phyloP scores from a whole-genome alignment of 2,797 vertebrate species.

The Sebastes minor region DNA sequence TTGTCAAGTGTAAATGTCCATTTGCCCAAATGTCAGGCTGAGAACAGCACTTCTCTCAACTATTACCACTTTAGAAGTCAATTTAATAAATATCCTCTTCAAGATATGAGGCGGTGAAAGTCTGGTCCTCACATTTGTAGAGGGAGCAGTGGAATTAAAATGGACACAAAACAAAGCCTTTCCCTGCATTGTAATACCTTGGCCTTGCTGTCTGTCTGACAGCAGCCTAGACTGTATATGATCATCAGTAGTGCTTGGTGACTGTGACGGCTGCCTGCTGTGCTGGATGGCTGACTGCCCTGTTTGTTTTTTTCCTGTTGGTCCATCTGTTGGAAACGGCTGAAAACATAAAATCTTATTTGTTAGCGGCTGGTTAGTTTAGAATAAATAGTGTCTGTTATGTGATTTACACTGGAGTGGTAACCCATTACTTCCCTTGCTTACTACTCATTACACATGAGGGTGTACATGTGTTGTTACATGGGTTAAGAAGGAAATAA shows the following conservation, averaged over 20 bases:
- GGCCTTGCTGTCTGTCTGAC: conserved; percentile 10
- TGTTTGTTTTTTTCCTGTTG: neutral
- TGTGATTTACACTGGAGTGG: neutral
- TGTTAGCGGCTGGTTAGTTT: neutral
- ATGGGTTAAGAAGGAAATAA: neutral
- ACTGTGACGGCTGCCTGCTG: conserved; percentile 10
- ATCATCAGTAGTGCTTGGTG: conserved; percentile 37
- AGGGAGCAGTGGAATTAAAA: neutral
- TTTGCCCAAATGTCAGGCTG: conserved; percentile 25
- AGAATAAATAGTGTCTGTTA: neutral
- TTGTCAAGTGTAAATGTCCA: conserved; percentile 32
- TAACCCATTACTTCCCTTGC: neutral
- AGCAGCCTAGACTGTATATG: conserved; percentile 7
- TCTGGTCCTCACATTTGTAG: neutral
- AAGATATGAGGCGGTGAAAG: neutral
- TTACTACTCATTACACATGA: neutral
- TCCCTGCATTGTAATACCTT: conserved; percentile 28
- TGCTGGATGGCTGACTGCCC: conserved; percentile 16
- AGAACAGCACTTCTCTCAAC: neutral
- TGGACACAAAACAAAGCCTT: neutral
- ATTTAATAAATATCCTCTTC: neutral
- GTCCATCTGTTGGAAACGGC: conserved; percentile 35
- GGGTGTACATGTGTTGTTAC: neutral
- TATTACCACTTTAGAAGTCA: neutral
- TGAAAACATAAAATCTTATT: neutral